A percentile compares a stretch with the other conserved stretches of the same genome.
Conservation (phyloP, 2,113 vertebrate genomes). For the Eleginops maclovinus region DNA sequence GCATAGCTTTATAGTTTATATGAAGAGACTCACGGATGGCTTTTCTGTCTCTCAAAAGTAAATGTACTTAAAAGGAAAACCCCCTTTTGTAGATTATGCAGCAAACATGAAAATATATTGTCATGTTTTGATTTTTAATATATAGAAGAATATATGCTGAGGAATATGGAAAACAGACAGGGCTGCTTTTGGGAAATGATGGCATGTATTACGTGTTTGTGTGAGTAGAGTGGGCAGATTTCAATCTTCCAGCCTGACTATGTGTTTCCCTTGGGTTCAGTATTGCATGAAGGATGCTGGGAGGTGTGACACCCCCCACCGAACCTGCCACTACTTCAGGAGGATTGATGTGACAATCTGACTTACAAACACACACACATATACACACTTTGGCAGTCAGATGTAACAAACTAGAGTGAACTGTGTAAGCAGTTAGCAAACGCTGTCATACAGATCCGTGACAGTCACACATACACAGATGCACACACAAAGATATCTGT, state of each 20-base stretch:
- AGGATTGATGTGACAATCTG: conserved; percentile 65
- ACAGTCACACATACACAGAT: neutral
- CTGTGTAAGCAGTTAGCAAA: conserved; percentile 24
- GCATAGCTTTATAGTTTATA: conserved; percentile 67
- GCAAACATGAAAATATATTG: conserved; percentile 32
- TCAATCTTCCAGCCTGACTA: conserved; percentile 59
- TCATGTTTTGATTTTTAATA: conserved; percentile 28
- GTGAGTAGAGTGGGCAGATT: conserved; percentile 46
- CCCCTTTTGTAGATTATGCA: conserved; percentile 37
- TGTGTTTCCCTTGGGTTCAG: conserved; percentile 56
- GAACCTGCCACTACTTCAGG: conserved; percentile 55
- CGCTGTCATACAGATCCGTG: conserved; percentile 13
- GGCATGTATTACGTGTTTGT: conserved; percentile 12
- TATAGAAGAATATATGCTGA: conserved; percentile 16
- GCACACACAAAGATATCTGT: conserved; percentile 31
- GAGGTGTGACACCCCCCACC: conserved; percentile 49
- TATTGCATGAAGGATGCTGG: conserved; percentile 69
- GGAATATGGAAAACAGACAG: conserved; percentile 21
- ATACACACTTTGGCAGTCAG: conserved; percentile 1
- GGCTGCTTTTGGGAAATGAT: conserved; percentile 5
- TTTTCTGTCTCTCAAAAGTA: conserved; percentile 56
- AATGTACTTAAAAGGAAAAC: conserved; percentile 30
- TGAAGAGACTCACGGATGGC: conserved; percentile 36
- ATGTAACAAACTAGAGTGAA: conserved; percentile 28
- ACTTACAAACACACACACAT: conserved; percentile 5